Conservation (phyloP, 2,888 invertebrate species). For the Stenoptilia bipunctidactyla region DNA sequence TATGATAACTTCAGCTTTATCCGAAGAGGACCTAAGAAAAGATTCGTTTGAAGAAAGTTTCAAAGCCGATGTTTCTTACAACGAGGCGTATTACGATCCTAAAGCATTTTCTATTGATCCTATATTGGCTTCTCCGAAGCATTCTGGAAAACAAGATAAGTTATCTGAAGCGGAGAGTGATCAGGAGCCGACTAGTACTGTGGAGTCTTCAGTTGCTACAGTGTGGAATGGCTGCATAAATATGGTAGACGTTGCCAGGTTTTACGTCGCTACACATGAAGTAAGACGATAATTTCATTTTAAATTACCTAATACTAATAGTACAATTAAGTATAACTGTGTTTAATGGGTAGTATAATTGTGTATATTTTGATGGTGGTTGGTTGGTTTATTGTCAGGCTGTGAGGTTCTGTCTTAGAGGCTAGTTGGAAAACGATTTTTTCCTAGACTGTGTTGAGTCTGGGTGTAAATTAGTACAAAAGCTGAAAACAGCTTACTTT, state of each 20-base stretch:
- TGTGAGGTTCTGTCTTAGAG: too few species aligned
- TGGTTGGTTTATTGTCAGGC: too few species aligned
- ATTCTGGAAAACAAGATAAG: slow-evolving; percentile 36
- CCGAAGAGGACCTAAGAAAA: slow-evolving; percentile 57
- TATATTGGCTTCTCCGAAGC: slow-evolving; percentile 21
- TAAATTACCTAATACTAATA: not conserved
- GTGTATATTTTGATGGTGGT: too few species aligned
- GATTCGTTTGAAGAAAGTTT: slow-evolving; percentile 50
- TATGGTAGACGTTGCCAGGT: slow-evolving; percentile 92
- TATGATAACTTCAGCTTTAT: slow-evolving; percentile 63
- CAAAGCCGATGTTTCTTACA: slow-evolving; percentile 38
- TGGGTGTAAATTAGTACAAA: too few species aligned
- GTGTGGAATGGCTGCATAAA: slow-evolving; percentile 89
- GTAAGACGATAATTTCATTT: slow-evolving; percentile 53
- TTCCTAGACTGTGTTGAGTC: too few species aligned
- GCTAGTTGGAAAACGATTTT: too few species aligned
- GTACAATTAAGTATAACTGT: not conserved
- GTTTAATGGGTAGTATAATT: too few species aligned
- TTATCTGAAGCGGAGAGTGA: slow-evolving; percentile 75
- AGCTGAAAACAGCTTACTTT: too few species aligned
- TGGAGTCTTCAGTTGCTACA: slow-evolving; percentile 61
- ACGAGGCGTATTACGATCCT: slow-evolving; percentile 32
- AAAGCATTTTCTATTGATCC: slow-evolving; percentile 40
- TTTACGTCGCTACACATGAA: slow-evolving; percentile 85
- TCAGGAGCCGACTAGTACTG: slow-evolving; percentile 85